phyloP scores from a whole-genome alignment of 1,140 invertebrate species.

The Parapsyche elsis region DNA sequence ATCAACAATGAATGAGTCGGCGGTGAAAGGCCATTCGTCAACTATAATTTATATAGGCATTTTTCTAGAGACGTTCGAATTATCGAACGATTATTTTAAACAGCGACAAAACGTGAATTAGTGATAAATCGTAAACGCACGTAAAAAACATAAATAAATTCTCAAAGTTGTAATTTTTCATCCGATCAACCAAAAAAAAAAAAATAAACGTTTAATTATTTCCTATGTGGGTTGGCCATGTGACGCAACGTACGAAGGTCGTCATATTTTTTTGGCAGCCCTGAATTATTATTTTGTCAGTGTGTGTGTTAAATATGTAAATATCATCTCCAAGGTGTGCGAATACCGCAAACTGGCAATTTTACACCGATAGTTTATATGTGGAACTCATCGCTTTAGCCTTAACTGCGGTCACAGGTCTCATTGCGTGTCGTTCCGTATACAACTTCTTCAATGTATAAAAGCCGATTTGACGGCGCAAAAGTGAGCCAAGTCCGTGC shows the following conservation, averaged over 20 bases:
- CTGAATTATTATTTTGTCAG: neutral
- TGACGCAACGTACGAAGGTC: too few relatives aligned
- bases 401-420: neutral
- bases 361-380: constrained; percentile 24
- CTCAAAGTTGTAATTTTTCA: neutral
- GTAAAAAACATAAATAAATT: constrained; percentile 2
- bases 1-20: neutral
- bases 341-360: constrained; percentile 29
- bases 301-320: neutral
- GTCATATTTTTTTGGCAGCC: neutral
- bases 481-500: too few relatives aligned
- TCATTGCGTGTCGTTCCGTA: too few relatives aligned
- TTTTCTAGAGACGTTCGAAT: neutral
- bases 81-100: constrained; percentile 3
- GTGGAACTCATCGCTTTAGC: constrained; percentile 15
- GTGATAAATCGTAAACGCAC: neutral
- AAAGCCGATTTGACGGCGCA: too few relatives aligned
- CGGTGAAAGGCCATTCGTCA: constrained; percentile 20
- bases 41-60: constrained; percentile 8
- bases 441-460: too few relatives aligned
- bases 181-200: neutral
- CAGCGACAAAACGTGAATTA: neutral
- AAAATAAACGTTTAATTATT: neutral
- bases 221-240: neutral
- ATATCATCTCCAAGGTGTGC: neutral